Evolutionary conservation across 2,797 vertebrate genomes (phyloP), one percentile per base, ranked within the genome.

Genomic region (Kryptolebias ocellatus): DNA sequence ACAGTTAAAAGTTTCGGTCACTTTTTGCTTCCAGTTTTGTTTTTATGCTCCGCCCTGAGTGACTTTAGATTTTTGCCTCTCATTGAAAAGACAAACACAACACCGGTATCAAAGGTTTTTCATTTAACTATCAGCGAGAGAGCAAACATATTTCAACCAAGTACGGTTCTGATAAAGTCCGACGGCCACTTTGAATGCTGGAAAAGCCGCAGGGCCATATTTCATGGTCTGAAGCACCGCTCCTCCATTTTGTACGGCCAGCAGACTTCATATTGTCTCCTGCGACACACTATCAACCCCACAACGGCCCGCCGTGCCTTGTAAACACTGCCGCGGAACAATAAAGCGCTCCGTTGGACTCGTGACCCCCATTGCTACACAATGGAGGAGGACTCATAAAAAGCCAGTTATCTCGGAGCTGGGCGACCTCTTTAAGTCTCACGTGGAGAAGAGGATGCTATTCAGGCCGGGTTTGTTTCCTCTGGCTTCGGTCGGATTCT

Each of bases 331-430:
- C 83, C 57, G 56, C 85, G 59, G 84, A 91, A 95, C 93, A 94
- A 93, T 98, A 96, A 97, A 96, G 87, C 84, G 86, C 94, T 96
- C 93, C 92, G 92, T 80, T 81, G 92, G 90, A 92, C 86, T 91
- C 87, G 90, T 93, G 91, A 91, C 94, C 93, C 89, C 85, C 27
- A 91, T 90, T 83, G 92, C 81, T 88, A 87, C 88, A 96, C 94
- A 96, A 96, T 94, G 83, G 94, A 79, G 14, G 37, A 78, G 76
- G 90, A 90, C 93, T 92, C 92, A 95, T 95, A 96, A 96, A 97
- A 93, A 92, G 91, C 93, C 94, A 90, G 93, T 95, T 96, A 95
- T 93, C 91, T 95, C 80, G 78, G 84, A 90, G 91, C 90, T 90
- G 69, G 84, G 84, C 80, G 85, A 91, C 91, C 94, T 94, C 91